phyloP scores from a whole-genome alignment of 2,888 invertebrate species.

The Aleiodes testaceus region DNA sequence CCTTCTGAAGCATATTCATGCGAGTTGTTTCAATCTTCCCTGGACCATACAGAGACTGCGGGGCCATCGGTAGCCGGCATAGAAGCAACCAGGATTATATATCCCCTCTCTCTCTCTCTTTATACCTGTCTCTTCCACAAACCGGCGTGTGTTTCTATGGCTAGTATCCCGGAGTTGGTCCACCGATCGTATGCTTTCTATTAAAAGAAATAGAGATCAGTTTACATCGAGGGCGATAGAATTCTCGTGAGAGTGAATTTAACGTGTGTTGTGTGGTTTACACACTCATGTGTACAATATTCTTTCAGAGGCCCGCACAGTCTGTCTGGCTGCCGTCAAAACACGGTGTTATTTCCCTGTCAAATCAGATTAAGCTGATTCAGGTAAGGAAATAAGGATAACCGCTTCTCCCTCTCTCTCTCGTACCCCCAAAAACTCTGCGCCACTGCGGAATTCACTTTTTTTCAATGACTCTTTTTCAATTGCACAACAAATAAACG shows the following conservation, averaged over 20 bases:
- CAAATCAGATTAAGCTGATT: constrained; percentile 68
- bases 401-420: background rate
- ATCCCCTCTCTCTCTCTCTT: constrained; percentile 6
- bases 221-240: constrained; percentile 57
- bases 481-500: constrained; percentile 11
- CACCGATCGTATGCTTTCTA: constrained; percentile 50
- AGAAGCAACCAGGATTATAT: constrained; percentile 10
- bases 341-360: constrained; percentile 67
- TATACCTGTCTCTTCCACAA: constrained; percentile 8
- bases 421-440: constrained; percentile 30
- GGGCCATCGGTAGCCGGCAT: constrained; percentile 21
- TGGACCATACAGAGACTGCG: background rate
- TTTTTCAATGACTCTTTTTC: background rate
- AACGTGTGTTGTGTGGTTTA: constrained; percentile 33
- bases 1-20: constrained; percentile 16
- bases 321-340: constrained; percentile 63
- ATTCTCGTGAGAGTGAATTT: constrained; percentile 40
- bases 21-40: constrained; percentile 17
- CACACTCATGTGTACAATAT: constrained; percentile 33
- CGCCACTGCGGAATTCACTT: constrained; percentile 4
- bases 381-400: constrained; percentile 14
- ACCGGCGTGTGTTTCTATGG: constrained; percentile 18
- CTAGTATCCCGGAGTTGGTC: background rate
- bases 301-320: constrained; percentile 35
- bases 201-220: constrained; percentile 66